A percentile compares a stretch with the other conserved stretches of the same genome.
Conservation (phyloP, 2,113 vertebrate genomes). For the human (Homo sapiens) region DNA sequence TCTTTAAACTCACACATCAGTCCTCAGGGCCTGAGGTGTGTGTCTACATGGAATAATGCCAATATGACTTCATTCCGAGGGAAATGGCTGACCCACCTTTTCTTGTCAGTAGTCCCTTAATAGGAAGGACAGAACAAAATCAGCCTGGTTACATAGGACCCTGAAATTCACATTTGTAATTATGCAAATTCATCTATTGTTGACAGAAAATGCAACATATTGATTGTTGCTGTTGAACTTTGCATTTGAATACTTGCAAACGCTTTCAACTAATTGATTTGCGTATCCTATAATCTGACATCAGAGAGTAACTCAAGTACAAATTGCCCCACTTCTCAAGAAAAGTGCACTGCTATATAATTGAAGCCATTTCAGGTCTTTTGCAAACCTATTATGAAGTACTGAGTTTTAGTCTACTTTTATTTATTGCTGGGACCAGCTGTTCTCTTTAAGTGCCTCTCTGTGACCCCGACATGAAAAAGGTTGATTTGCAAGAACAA, state of each 20-base stretch:
- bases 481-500: neutral
- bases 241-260: neutral
- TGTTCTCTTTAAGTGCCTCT: neutral
- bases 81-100: neutral
- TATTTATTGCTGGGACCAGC: neutral
- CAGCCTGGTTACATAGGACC: rapidly evolving
- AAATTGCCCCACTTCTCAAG: neutral
- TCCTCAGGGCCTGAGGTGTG: rapidly evolving
- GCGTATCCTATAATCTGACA: neutral
- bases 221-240: neutral
- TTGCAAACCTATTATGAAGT: neutral
- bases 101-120: neutral
- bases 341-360: neutral
- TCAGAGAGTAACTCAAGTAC: neutral
- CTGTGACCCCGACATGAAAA: neutral
- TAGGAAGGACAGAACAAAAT: neutral
- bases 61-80: rapidly evolving
- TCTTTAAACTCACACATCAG: neutral
- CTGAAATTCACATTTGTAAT: rapidly evolving
- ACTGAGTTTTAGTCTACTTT: neutral
- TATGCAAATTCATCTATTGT: neutral
- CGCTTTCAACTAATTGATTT: neutral
- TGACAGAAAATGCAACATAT: neutral
- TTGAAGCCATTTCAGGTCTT: neutral
- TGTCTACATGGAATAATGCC: neutral